A percentile compares a stretch with the other conserved stretches of the same genome.
Conservation (phyloP, 2,113 vertebrate species). For the Sinocyclocheilus rhinocerous region DNA sequence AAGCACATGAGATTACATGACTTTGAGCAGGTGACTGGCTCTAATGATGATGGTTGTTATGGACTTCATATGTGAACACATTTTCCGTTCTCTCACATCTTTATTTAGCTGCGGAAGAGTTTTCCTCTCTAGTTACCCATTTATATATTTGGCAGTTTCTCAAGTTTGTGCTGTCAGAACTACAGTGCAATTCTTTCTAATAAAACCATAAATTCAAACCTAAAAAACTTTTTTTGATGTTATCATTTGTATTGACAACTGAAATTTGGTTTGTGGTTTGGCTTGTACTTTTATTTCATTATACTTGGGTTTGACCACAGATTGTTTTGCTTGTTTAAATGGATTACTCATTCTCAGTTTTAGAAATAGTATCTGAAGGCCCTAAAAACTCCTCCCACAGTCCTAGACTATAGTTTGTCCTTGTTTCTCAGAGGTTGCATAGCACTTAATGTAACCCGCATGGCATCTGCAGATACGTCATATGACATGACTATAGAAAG, state of each 20-base stretch:
- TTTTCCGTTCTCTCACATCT: not conserved
- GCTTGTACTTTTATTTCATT: not conserved
- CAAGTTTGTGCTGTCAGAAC: not conserved
- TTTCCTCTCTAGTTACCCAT: not conserved
- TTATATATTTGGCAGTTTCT: not conserved
- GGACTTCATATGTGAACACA: not conserved
- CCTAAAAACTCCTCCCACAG: not conserved
- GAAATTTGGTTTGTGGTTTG: not conserved
- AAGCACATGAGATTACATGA: not conserved
- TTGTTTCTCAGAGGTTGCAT: not conserved
- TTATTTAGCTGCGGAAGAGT: not conserved
- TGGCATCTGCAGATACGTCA: not conserved
- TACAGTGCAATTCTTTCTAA: not conserved
- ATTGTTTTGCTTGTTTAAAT: slow-evolving; percentile 1
- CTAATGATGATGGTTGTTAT: not conserved
- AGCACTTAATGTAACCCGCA: not conserved
- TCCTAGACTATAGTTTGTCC: not conserved
- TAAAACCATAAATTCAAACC: not conserved
- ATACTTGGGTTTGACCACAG: not conserved
- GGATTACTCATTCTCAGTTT: slow-evolving; percentile 6
- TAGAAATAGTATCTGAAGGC: not conserved
- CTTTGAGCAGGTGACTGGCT: not conserved
- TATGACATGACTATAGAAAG: not conserved
- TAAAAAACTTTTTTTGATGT: not conserved
- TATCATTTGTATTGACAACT: not conserved